Base-by-base conservation (phyloP, 92 coral and sea anemone genomes). In the Umimayanthus chanpuru region DNA sequence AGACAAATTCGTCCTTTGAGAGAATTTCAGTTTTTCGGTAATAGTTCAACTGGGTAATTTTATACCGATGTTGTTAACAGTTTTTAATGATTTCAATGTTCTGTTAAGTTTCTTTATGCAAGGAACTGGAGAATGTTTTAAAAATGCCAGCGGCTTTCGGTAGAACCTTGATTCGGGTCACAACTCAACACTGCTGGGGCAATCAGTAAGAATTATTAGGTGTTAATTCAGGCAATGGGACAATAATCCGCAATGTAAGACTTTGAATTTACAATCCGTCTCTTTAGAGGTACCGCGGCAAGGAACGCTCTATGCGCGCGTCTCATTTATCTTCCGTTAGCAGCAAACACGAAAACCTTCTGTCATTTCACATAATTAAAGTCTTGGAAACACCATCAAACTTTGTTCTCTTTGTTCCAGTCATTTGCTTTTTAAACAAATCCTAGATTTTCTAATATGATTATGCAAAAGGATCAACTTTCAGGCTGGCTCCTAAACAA, bases 121-220 rank as follows among this genome's bases (percentile, higher is more conserved):
- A 36, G 6, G 36, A 58, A 38, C 73, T 61, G 49, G 20, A 49
- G 77, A 23, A 68, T 44, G 43, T 25, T 44, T 61, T 32, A 32
- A 32, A 55, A 5, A 30, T n/a, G 67, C 67, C 82, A 65, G 70
- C 50, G 55, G 75, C 43, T 81, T 61, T 81, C 77, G 36, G 58
- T 43, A 12, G 12, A 44, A 9, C 30, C 65, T 49, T 47, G n/a
- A 83, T 73, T 50, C 26, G 68, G 64, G 87, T 83, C 78, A 83
- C 87, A 83, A 83, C 82, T 86, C 82, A 77, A 77, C 81, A 77
- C 81, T 18, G 75, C 73, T 20, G 56, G 20, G 80, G 79, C 78
- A 50, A 92, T 89, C 88, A 79, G 88, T 68, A 71, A 43, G 85
- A 89, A 85, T 81, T 88, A 89, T 89, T 77, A 89, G 80, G 90